Base-by-base conservation (phyloP, 2,888 invertebrate species). In the Tetrapedia diversipes region DNA sequence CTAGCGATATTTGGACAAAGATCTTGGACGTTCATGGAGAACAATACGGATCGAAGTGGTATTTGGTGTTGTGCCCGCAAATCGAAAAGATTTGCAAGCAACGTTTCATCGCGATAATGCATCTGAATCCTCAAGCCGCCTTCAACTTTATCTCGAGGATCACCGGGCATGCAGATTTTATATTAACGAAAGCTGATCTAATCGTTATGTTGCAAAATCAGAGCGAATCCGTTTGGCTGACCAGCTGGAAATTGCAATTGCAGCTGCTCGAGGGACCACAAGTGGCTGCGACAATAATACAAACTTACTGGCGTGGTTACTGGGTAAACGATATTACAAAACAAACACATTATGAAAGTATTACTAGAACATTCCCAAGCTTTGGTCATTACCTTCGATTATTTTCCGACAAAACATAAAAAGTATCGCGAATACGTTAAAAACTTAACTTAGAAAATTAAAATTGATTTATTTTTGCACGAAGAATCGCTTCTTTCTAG, bases 31-130 rank as follows among this genome's bases (percentile, higher is more conserved):
- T 27, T 6, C 47, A 77, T 14, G 82, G 85, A 3, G 65, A 80
- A 47, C 83, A 85, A n/a, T 65, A 80, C 7, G 68, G 79, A 54
- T 85, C 87, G 1, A 85, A 78, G 47, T 87, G 87, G 87, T 63
- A 78, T 27, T 53, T 86, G 10, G 47, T 80, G 0, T 22, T 87
- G 14, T 32, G 76, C 1, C 87, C 87, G 0, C 86, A 83, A 68
- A 81, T 87, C 11, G 80, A 82, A 41, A 71, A 63, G 6, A 67
- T 86, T n/a, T 4, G 22, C 79, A 27, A 79, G 34, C 80, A 67
- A 47, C 79, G 79, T 10, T 53, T 29, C 4, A 66, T 87, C 32
- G 63, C 79, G 14, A 32, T n/a, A n/a, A 16, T 86, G n/a, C 80
- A 79, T 49, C 53, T 87, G 0, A 59, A 75, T 34, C 74, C 83